Conservation (phyloP, 2,797 vertebrate species). For the Antrozous pallidus region DNA sequence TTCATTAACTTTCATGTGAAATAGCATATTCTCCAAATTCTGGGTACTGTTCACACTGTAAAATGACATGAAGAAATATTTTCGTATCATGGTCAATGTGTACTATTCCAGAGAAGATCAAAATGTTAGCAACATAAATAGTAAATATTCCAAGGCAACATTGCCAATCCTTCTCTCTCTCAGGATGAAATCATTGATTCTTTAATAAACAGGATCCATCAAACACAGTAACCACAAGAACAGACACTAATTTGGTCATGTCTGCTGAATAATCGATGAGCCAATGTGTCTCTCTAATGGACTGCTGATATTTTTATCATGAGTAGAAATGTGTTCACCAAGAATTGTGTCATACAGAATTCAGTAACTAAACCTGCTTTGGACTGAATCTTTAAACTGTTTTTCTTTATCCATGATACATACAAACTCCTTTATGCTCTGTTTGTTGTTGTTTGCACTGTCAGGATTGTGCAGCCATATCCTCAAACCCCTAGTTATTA, state of each 20-base stretch:
- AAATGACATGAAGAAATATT: not conserved
- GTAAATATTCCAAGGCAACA: not conserved
- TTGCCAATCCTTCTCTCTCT: not conserved
- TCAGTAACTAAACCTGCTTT: not conserved
- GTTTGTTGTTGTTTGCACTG: not conserved
- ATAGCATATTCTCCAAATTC: not conserved
- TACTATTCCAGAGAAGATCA: not conserved
- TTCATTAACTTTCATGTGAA: not conserved
- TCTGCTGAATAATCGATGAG: not conserved
- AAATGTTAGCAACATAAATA: not conserved
- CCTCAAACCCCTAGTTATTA: not conserved
- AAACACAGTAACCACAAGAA: not conserved
- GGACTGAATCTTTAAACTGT: not conserved
- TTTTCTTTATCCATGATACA: not conserved
- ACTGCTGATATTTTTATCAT: conserved; percentile 3
- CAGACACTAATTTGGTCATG: conserved; percentile 14
- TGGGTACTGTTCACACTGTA: not conserved
- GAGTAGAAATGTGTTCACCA: not conserved
- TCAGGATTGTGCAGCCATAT: not conserved
- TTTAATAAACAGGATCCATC: not conserved
- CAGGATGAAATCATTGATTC: not conserved
- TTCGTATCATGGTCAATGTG: not conserved
- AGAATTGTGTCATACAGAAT: not conserved
- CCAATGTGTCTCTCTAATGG: not conserved
- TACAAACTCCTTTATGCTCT: not conserved